Evolutionary conservation across 2,797 vertebrate species (phyloP), one percentile per base, ranked within the genome.

Genomic region (Chaetodon trifasciatus): DNA sequence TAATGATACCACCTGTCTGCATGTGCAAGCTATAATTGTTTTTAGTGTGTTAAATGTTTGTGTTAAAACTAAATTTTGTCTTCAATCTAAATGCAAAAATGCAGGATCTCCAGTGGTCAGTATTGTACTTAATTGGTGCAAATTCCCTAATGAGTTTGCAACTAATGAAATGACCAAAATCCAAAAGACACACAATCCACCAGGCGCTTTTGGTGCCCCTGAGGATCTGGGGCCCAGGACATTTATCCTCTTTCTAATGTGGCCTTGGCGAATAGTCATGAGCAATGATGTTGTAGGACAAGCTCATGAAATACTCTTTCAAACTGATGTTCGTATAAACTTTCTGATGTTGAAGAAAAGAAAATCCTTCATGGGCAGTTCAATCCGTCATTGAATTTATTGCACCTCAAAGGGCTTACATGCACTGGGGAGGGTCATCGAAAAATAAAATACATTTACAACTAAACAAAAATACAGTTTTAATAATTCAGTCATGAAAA

Each of bases 341-440:
- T 58, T 37, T 3, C 4, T 56, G 23, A 70, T n/a, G 56, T n/a
- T 39, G 12, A 82, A 68, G 15, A 65, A 79, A 72, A 76, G 5
- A 58, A 60, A 70, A 65, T 70, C 44, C 32, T 53, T 28, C 17
- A 60, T 75, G 68, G 88, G 73, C 66, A 81, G 91, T 95, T 96
- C 94, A 94, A 95, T 97, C 96, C 94, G 92, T 98, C 95, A 96
- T 96, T 96, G 96, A 97, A 94, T 99, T 99, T 99, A 99, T 99
- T 99, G 98, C 98, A 98, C 98, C 96, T 98, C 96, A 97, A 95
- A 97, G 96, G 97, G 96, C 96, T 92, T 96, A 97, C 98, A 99
- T 99, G 98, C 98, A 99, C 95, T 96, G 96, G 96, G 95, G 81
- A 88, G 86, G 90, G 91, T 81, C 86, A 88, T 89, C 79, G 93